Evolutionary conservation across 2,113 vertebrate genomes (phyloP), one percentile per base, ranked within the genome.

Genomic region (Melanotaenia duboulayi): DNA sequence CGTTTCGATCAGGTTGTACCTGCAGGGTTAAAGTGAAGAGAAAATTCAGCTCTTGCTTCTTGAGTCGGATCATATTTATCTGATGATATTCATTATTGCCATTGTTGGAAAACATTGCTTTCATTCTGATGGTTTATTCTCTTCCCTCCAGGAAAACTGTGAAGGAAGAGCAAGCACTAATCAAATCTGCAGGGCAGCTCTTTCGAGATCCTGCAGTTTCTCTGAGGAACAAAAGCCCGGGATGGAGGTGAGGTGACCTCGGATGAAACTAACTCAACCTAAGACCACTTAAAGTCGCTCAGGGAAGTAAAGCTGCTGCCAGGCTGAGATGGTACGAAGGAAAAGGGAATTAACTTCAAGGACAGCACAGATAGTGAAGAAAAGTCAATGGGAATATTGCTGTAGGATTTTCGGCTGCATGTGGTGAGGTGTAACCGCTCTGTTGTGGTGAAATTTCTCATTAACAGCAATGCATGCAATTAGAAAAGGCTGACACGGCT

Each of bases 121-220:
- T 85, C 56, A 66, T 74, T 61, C 67, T 54, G 60, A 49, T 12
- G 20, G 73, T 76, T 76, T 84, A 25, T 54, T 1, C 13, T 73
- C 55, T 67, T 6, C 46, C 68, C 85, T 74, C 16, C 54, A 22
- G 78, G 73, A 76, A 68, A 5, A 22, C 19, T 40, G 68, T 32
- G 61, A 65, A 84, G 84, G 82, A 37, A 66, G 84, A 80, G 85
- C 76, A 60, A 62, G 65, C 52, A n/a, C 81, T 65, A 89, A 88
- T 90, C 85, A 80, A 77, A 90, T 82, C 83, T 17, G 50, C 74
- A 48, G 82, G 77, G 79, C 66, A 62, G 62, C 61, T 67, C 65
- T 77, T 61, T 67, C 60, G 71, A 16, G 40, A 83, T 75, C 54
- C 64, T 13, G 52, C 16, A 2, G 78, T 52, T 81, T 58, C 80